phyloP scores from a whole-genome alignment of 1,140 invertebrate species.

The Procambarus virginalis region DNA sequence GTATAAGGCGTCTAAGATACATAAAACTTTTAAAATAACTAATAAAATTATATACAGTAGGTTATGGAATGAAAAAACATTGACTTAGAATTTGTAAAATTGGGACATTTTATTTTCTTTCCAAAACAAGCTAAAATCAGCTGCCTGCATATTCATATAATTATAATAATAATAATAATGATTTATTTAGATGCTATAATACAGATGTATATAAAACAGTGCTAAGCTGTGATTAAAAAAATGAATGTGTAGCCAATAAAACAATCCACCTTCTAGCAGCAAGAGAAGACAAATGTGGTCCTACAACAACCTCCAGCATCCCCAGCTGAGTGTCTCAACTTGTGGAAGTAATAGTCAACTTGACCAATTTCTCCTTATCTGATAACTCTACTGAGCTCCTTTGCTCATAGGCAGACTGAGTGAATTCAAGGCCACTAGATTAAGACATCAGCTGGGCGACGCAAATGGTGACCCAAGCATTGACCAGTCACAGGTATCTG shows the following conservation, averaged over 20 bases:
- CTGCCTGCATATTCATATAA: conserved; percentile 63
- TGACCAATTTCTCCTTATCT: neutral
- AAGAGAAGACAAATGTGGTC: conserved; percentile 51
- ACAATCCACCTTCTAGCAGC: conserved; percentile 64
- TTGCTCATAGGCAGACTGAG: neutral
- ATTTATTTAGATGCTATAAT: conserved; percentile 63
- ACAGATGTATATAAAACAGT: conserved; percentile 68
- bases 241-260: conserved; percentile 58
- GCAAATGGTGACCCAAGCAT: conserved; percentile 32
- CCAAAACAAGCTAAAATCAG: conserved; percentile 65
- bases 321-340: conserved; percentile 33
- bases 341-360: neutral
- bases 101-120: conserved; percentile 64
- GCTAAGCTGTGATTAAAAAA: conserved; percentile 64
- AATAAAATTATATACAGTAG: conserved; percentile 14
- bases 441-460: conserved; percentile 27
- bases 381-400: conserved; percentile 1
- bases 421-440: conserved; percentile 7
- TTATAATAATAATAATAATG: conserved; percentile 64
- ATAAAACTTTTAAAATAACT: neutral
- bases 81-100: conserved; percentile 61
- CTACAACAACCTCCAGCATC: conserved; percentile 33
- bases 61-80: conserved; percentile 58
- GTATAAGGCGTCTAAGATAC: conserved; percentile 1
- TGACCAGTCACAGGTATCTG: conserved; percentile 9